Base-by-base conservation (phyloP, 2,888 invertebrate species). In the Antheraea yamamai region DNA sequence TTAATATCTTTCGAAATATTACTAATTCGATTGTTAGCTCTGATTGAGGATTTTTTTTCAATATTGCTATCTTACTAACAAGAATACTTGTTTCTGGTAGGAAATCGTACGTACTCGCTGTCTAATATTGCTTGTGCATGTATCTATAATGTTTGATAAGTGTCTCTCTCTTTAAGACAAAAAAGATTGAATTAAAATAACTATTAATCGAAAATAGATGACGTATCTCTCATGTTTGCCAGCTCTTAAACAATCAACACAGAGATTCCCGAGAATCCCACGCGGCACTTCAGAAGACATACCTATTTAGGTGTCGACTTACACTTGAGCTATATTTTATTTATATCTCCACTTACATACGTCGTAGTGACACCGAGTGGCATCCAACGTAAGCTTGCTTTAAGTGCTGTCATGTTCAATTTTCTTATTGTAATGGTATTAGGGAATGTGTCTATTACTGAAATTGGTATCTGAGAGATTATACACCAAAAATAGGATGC, bases 301-400 rank as follows among this genome's bases (percentile, higher is more conserved):
- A 66, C 64, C 26, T 66, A 66, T 23, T 70, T 70, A 8, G 70
- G 39, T 35, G 39, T 70, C 39, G 70, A 70, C 70, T 39, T 70
- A 70, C 70, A 35, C 70, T 70, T 39, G 70, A 70, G 39, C 70
- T n/a, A 35, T 39, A 70, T 70, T 66, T 70, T 70, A 70, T 70
- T 70, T 70, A 70, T 70, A 70, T 39, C 70, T 39, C 70, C 70
- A 39, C 70, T 70, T 70, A 70, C 70, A 30, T n/a, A 70, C 70
- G 12, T 39, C 70, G 39, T 23, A 4, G n/a, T 70, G 39, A 70
- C 70, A 70, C n/a, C 70, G 70, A 10, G 39, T 39, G 70, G 39
- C 70, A 10, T 35, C 35, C 18, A 0, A 39, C 70, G n/a, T 70
- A 39, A n/a, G 39, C 70, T 70, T 39, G 39, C 64, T 66, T 26